These are phyloP conservation scores for Chymomyza costata DNA, from an alignment of 1,140 invertebrate species.

Conservation along the genomic window DNA sequence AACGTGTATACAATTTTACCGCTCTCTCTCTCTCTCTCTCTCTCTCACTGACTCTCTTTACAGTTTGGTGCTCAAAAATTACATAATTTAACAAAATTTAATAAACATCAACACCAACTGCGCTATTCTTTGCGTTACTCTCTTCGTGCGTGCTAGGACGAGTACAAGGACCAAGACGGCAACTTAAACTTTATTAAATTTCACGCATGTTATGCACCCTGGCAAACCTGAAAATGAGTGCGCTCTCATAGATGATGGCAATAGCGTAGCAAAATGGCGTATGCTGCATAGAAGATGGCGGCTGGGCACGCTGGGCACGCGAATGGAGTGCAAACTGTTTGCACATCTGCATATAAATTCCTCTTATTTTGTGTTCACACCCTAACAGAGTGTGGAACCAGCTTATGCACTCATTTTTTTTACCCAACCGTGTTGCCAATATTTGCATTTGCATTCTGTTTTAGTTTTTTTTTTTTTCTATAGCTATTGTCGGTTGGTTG, in stretches of 20 bases:
- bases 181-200: slow-evolving; percentile 68
- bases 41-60: too few relatives aligned
- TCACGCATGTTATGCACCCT: slow-evolving; percentile 56
- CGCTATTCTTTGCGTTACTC: slow-evolving; percentile 16
- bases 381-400: slow-evolving; percentile 43
- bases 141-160: slow-evolving; percentile 11
- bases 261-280: slow-evolving; percentile 4
- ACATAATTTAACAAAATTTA: slow-evolving; percentile 70
- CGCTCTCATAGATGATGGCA: slow-evolving; percentile 3
- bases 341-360: slow-evolving; percentile 72
- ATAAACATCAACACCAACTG: slow-evolving; percentile 68
- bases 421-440: slow-evolving; percentile 58
- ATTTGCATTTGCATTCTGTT: slow-evolving; percentile 69
- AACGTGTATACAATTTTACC: not conserved
- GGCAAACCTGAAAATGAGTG: slow-evolving; percentile 63
- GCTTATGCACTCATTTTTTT: slow-evolving; percentile 59
- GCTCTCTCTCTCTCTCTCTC: too few relatives aligned
- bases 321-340: slow-evolving; percentile 70
- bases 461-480: slow-evolving; percentile 22
- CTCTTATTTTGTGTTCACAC: slow-evolving; percentile 61
- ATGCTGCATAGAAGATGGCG: slow-evolving; percentile 11
- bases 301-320: slow-evolving; percentile 29
- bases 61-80: slow-evolving; percentile 53
- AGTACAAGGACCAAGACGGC: not conserved
- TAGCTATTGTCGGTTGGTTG: slow-evolving; percentile 21